A percentile compares a stretch with the other conserved stretches of the same genome.
Conservation (phyloP, 64 coral and sea anemone species). For the Actinia equina region DNA sequence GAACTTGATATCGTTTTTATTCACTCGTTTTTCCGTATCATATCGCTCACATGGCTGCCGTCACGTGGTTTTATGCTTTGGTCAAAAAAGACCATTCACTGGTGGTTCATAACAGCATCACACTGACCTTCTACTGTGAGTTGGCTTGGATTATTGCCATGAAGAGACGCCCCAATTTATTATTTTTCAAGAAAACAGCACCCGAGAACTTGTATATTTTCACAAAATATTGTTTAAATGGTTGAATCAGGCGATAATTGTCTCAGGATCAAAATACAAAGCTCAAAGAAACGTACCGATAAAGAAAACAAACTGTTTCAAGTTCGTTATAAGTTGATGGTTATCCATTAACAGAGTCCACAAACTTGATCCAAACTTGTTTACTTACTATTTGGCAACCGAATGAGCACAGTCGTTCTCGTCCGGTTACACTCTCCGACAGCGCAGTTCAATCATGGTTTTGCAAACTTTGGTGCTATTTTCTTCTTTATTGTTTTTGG, state of each 20-base stretch:
- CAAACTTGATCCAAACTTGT: neutral
- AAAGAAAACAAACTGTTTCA: neutral
- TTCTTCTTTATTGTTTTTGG: neutral
- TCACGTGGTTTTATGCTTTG: no score
- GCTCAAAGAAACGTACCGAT: neutral
- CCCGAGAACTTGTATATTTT: neutral
- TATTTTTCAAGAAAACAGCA: slow-evolving; percentile 6
- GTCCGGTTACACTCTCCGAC: neutral
- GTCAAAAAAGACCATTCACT: no score
- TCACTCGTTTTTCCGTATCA: no score
- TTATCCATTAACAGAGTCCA: neutral
- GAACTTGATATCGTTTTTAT: no score
- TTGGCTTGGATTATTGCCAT: no score
- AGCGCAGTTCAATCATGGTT: neutral
- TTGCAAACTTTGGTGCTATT: neutral
- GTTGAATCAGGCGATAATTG: neutral
- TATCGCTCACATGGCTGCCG: no score
- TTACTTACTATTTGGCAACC: neutral
- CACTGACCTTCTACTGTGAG: no score
- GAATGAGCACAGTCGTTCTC: neutral
- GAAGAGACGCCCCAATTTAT: neutral
- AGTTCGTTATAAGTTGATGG: neutral
- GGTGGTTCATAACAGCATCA: no score
- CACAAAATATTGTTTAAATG: neutral
- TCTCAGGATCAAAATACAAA: neutral